These are phyloP conservation scores for Ferdinandea cuprea DNA, from an alignment of 2,888 invertebrate genomes.

Conservation along the genomic window DNA sequence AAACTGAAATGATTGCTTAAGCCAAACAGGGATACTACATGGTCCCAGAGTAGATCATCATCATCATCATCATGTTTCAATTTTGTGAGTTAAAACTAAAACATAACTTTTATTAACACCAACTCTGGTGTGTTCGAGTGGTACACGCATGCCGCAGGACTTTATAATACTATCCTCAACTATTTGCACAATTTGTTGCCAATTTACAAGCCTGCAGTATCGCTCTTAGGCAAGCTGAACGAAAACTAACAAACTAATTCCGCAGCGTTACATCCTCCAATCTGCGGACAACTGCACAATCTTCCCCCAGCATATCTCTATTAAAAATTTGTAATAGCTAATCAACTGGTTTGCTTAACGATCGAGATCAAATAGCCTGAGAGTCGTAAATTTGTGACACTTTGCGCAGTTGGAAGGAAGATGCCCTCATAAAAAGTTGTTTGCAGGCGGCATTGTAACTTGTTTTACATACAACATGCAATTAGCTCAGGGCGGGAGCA, in stretches of 20 bases:
- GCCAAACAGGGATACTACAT: too few relatives aligned
- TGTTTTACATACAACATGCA: conserved; percentile 58
- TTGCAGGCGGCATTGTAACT: conserved; percentile 37
- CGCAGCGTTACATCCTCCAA: conserved; percentile 12
- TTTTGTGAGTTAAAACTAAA: conserved; percentile 22
- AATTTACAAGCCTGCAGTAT: conserved; percentile 15
- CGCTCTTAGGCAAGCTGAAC: conserved; percentile 48
- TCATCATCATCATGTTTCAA: background rate
- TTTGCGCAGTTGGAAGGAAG: conserved; percentile 45
- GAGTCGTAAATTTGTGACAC: conserved; percentile 71
- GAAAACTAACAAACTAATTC: conserved; percentile 66
- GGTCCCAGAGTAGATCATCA: too few relatives aligned
- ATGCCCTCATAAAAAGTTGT: conserved; percentile 33
- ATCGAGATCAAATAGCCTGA: conserved; percentile 64
- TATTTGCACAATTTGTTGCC: conserved; percentile 56
- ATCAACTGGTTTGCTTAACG: conserved; percentile 73
- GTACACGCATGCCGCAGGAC: conserved; percentile 34
- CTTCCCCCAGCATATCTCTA: conserved; percentile 35
- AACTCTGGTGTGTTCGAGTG: background rate
- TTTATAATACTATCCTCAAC: conserved; percentile 26
- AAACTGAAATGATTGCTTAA: too few relatives aligned
- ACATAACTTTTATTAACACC: conserved; percentile 60
- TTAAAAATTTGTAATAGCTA: conserved; percentile 73
- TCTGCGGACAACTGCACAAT: background rate
- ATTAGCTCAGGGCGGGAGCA: conserved; percentile 57